These are phyloP conservation scores for human DNA, from an alignment of 2,113 vertebrate species.

Conservation along the genomic window DNA sequence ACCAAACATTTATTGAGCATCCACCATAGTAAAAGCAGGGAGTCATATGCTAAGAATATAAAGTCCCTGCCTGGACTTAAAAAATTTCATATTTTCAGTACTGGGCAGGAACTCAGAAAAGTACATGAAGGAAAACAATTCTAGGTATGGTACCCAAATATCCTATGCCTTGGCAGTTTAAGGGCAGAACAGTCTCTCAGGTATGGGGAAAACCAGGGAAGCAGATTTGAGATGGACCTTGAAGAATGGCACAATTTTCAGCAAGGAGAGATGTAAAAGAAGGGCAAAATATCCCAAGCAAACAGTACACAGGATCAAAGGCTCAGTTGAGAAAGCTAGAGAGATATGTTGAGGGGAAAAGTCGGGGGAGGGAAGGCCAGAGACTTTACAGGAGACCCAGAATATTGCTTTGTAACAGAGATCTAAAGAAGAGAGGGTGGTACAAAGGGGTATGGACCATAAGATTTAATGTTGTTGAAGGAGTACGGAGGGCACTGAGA, in stretches of 20 bases:
- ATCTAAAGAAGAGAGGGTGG: not conserved
- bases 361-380: not conserved
- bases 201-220: not conserved
- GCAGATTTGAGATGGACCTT: not conserved
- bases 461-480: not conserved
- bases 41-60: not conserved
- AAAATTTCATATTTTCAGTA: not conserved
- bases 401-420: not conserved
- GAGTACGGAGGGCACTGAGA: not conserved
- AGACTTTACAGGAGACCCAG: not conserved
- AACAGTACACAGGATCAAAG: not conserved
- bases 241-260: not conserved
- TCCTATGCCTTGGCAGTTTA: not conserved
- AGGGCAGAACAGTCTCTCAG: not conserved
- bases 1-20: not conserved
- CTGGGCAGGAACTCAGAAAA: not conserved
- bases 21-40: not conserved
- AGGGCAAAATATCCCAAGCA: not conserved
- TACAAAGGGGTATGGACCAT: not conserved
- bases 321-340: not conserved
- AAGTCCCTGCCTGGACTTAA: not conserved
- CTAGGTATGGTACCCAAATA: not conserved
- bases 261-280: not conserved
- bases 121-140: not conserved
- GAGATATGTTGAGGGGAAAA: not conserved